A percentile compares a stretch with the other conserved stretches of the same genome.
Evolutionary conservation across 2,888 invertebrate genomes (phyloP).

Genomic region (Dromius quadrimaculatus): DNA sequence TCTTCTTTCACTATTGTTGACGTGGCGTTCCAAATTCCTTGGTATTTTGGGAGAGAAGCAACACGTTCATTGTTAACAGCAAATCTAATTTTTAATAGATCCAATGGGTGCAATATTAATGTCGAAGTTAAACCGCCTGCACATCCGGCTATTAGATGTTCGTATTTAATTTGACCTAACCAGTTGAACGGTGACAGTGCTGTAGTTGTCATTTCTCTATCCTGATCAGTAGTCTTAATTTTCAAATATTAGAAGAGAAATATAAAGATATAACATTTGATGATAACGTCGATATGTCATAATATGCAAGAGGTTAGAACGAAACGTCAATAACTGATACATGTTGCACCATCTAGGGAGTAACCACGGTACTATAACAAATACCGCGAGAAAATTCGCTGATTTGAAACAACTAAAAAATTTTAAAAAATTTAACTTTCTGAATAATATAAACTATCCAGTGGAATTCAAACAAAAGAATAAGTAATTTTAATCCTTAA

Average conservation of each 20-base stretch:
- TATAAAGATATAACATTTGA: conserved; percentile 23
- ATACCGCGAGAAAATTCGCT: no score
- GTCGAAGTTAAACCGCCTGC: conserved; percentile 96
- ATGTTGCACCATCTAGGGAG: no score
- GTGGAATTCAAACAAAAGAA: no score
- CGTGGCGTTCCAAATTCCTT: conserved; percentile 83
- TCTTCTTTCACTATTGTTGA: conserved; percentile 87
- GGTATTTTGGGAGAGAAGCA: conserved; percentile 86
- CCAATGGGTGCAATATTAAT: conserved; percentile 92
- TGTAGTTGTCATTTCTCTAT: conserved; percentile 50
- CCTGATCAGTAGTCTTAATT: not conserved
- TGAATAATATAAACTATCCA: no score
- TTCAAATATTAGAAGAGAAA: not conserved
- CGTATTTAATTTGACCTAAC: conserved; percentile 82
- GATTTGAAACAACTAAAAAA: no score
- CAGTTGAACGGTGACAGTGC: conserved; percentile 57
- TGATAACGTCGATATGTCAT: conserved; percentile 35
- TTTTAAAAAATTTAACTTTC: no score
- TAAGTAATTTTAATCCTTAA: no score
- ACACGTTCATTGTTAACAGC: conserved; percentile 95
- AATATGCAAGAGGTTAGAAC: not conserved
- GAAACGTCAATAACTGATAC: not conserved
- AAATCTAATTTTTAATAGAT: conserved; percentile 97
- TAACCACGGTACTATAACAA: no score
- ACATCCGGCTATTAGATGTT: conserved; percentile 95